Conservation (phyloP, 2,113 vertebrate genomes). For the Pomatostomus ruficeps region DNA sequence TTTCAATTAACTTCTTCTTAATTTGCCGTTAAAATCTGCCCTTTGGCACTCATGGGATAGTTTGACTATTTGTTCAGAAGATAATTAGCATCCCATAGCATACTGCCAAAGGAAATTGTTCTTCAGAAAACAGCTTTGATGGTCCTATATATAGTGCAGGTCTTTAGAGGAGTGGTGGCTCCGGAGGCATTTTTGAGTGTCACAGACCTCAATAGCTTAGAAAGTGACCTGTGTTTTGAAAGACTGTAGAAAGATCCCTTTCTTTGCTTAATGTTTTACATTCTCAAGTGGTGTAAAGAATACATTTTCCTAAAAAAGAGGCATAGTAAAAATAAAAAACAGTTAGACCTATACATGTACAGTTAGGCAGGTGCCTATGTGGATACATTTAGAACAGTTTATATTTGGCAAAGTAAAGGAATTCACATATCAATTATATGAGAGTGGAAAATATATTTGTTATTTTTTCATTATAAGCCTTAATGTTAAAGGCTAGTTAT, state of each 20-base stretch:
- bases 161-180: neutral
- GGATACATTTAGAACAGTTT: neutral
- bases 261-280: neutral
- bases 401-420: neutral
- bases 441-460: neutral
- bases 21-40: conserved; percentile 25
- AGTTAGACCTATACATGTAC: neutral
- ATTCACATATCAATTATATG: neutral
- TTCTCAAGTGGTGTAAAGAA: neutral
- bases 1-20: conserved; percentile 54
- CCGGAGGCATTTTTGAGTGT: neutral
- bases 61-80: conserved; percentile 44
- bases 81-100: conserved; percentile 18
- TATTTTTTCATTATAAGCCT: neutral
- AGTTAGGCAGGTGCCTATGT: neutral
- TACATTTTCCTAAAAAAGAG: neutral
- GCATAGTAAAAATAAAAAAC: neutral
- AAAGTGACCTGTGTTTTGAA: neutral
- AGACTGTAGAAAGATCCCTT: neutral
- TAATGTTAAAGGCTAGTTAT: neutral
- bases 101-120: neutral
- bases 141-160: neutral
- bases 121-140: neutral
- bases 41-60: conserved; percentile 11
- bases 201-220: neutral